These are phyloP conservation scores for Crenuchus spilurus DNA, from an alignment of 2,797 vertebrate genomes.

Conservation along the genomic window DNA sequence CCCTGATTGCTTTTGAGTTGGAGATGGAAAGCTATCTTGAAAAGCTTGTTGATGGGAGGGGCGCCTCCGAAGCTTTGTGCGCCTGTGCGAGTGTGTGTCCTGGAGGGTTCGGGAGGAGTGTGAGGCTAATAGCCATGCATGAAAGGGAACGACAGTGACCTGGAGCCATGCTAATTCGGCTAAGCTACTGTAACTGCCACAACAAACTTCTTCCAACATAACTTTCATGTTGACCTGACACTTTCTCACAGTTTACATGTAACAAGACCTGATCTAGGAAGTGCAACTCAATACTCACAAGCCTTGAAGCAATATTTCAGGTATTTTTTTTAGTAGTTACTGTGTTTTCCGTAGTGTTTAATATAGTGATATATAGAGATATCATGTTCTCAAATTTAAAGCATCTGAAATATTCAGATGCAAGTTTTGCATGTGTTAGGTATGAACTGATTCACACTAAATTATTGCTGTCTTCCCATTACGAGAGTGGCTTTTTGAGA, in stretches of 20 bases:
- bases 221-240: conserved; percentile 25
- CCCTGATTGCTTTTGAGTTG: conserved; percentile 81
- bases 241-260: conserved; percentile 23
- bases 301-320: neutral
- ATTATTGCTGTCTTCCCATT: too few species aligned
- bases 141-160: conserved; percentile 71
- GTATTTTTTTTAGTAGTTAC: neutral
- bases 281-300: neutral
- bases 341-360: neutral
- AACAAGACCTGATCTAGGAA: conserved; percentile 17
- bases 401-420: too few species aligned
- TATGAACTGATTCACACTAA: too few species aligned
- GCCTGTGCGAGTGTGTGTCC: conserved; percentile 27
- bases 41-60: conserved; percentile 56
- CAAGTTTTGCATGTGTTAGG: too few species aligned
- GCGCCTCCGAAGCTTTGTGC: conserved; percentile 39
- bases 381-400: too few species aligned
- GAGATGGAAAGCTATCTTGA: conserved; percentile 63
- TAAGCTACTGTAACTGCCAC: conserved; percentile 44
- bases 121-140: conserved; percentile 42
- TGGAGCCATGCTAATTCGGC: conserved; percentile 57
- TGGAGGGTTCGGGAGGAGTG: conserved; percentile 25
- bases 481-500: too few species aligned
- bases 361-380: neutral
- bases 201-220: conserved; percentile 38